Conservation (phyloP, 2,113 vertebrate species). For the Serinus canaria region DNA sequence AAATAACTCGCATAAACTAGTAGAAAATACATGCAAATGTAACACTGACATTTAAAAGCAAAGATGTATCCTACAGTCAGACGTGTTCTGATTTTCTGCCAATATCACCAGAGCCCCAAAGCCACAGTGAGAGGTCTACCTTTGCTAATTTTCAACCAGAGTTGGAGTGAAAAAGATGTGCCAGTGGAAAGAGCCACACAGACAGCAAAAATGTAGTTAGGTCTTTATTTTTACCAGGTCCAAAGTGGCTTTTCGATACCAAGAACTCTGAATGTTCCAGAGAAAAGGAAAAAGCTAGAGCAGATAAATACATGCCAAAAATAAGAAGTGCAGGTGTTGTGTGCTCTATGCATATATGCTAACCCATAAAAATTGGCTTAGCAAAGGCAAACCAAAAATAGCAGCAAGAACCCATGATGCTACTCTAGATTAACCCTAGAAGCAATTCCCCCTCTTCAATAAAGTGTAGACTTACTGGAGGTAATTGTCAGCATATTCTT, state of each 20-base stretch:
- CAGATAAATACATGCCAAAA: background rate
- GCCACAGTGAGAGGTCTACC: background rate
- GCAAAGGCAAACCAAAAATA: constrained; percentile 6
- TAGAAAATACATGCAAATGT: constrained; percentile 19
- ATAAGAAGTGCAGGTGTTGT: background rate
- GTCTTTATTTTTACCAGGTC: background rate
- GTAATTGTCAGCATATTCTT: constrained; percentile 70
- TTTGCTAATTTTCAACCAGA: background rate
- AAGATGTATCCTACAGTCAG: background rate
- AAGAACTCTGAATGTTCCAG: background rate
- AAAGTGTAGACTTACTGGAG: constrained; percentile 50
- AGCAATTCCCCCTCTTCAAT: constrained; percentile 20
- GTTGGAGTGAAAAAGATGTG: background rate
- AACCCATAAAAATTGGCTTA: background rate
- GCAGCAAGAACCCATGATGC: background rate
- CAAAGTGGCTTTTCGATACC: background rate
- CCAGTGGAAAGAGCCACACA: background rate
- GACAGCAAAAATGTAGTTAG: background rate
- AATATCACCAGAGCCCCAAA: background rate
- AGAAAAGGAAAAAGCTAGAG: background rate
- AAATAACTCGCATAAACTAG: constrained; percentile 49
- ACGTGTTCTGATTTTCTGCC: background rate
- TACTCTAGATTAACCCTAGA: constrained; percentile 22
- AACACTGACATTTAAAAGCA: background rate
- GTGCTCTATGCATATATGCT: background rate